These are phyloP conservation scores for Epirrhoe alternata DNA, from an alignment of 2,888 invertebrate genomes.

Conservation along the genomic window DNA sequence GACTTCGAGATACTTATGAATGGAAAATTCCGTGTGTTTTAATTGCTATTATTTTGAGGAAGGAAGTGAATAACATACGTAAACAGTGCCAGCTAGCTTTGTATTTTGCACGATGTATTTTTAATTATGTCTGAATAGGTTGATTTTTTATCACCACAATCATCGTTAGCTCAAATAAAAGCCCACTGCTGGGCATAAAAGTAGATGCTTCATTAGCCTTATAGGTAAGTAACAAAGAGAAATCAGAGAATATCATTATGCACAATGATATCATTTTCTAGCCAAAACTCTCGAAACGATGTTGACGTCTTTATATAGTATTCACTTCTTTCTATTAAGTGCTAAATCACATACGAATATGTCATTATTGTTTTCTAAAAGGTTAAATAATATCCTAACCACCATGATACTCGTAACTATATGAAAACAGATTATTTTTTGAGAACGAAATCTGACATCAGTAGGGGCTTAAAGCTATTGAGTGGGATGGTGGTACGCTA, in stretches of 20 bases:
- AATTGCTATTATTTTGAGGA: constrained; percentile 44
- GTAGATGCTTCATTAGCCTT: neutral
- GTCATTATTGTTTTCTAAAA: neutral
- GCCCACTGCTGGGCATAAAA: neutral
- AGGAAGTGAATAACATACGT: constrained; percentile 33
- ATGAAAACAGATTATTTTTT: neutral
- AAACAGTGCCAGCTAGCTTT: constrained; percentile 9
- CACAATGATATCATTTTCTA: constrained; percentile 18
- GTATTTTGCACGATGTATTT: neutral
- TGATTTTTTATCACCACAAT: neutral
- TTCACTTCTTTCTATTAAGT: constrained; percentile 3
- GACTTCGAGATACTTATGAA: constrained; percentile 47
- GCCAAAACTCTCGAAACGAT: constrained; percentile 26
- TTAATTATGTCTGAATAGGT: neutral
- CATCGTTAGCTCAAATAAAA: too few relatives aligned
- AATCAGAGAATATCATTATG: constrained; percentile 18
- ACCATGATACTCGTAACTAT: neutral
- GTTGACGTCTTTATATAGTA: constrained; percentile 27
- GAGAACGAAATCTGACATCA: constrained; percentile 18
- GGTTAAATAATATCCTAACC: neutral
- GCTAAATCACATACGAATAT: neutral
- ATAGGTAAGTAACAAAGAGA: neutral
- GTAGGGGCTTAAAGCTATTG: constrained; percentile 35
- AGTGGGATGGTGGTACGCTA: constrained; percentile 38
- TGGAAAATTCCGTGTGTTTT: constrained; percentile 45